Base-by-base conservation (phyloP, 2,888 invertebrate species). In the Congeria kusceri region DNA sequence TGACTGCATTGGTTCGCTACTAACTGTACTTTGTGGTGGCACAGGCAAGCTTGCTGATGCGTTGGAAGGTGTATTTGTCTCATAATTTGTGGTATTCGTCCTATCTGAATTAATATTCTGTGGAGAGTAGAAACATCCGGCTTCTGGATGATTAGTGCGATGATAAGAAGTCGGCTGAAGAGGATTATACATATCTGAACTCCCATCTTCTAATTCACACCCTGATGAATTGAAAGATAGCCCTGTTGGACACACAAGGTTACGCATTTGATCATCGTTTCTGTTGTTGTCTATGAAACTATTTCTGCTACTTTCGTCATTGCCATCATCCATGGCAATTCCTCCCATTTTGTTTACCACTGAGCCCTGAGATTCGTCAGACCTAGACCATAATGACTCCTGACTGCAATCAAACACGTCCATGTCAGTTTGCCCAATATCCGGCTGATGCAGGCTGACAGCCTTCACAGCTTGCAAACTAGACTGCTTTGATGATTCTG, bases 321-420 rank as follows among this genome's bases (percentile, higher is more conserved):
- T 66, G 56, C 25, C 44, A 56, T 79, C 79, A 25, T 71, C 75
- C 57, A 79, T 67, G 25, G 58, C 70, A 70, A 79, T 79, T 15
- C 59, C 46, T 46, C 70, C 75, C 44, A 79, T 74, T 63, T 79
- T 70, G n/a, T 67, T 27, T 11, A 79, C 71, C 53, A 79, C 74
- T 27, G 75, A 74, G 5, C 66, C 46, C 28, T 79, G 79, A 27
- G 79, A 79, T 47, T 75, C 75, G 29, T 79, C 79, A 13, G 75
- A 79, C 49, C 71, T 79, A 1, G 67, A 67, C 49, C 74, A 74
- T 39, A 62, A 28, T 7, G 70, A 74, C 18, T 75, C 79, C 23
- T 53, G 66, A 25, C 53, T 39, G 39, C 39, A 39, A 11, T 39
- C 39, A 1, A 39, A 39, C 39, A 39, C 39, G 15, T 39, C 39